These are phyloP conservation scores for Aphis gossypii DNA, from an alignment of 1,140 invertebrate species.

Conservation along the genomic window DNA sequence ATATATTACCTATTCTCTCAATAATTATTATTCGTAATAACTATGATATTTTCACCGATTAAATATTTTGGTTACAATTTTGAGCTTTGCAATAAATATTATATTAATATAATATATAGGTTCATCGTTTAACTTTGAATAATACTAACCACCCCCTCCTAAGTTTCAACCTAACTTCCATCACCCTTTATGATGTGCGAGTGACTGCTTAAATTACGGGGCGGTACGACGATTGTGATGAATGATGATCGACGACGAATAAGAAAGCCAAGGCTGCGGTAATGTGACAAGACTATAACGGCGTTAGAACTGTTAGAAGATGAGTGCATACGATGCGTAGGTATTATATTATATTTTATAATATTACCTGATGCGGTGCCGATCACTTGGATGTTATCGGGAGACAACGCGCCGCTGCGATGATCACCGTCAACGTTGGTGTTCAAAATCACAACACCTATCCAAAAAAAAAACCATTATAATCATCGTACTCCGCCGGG, in stretches of 20 bases:
- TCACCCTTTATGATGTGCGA: not conserved
- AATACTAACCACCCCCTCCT: not conserved
- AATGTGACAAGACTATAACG: not conserved
- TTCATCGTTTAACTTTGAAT: not conserved
- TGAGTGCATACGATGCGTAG: not conserved
- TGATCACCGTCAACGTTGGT: slow-evolving; percentile 25
- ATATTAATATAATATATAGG: too few species aligned
- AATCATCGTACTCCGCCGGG: not conserved
- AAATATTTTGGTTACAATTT: too few species aligned
- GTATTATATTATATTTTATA: not conserved
- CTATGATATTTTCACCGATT: too few species aligned
- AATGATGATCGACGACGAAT: not conserved
- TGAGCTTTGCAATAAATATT: too few species aligned
- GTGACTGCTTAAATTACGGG: not conserved
- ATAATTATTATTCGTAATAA: too few species aligned
- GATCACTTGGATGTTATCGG: slow-evolving; percentile 41
- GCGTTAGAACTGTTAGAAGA: not conserved
- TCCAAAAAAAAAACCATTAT: not conserved
- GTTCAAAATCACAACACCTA: slow-evolving; percentile 31
- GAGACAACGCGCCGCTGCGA: not conserved
- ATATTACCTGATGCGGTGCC: slow-evolving; percentile 33
- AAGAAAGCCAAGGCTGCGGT: not conserved
- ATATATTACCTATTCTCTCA: too few species aligned
- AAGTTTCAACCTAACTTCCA: not conserved
- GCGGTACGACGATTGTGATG: not conserved